phyloP scores from a whole-genome alignment of 1,140 invertebrate species.

The Lycorma delicatula region DNA sequence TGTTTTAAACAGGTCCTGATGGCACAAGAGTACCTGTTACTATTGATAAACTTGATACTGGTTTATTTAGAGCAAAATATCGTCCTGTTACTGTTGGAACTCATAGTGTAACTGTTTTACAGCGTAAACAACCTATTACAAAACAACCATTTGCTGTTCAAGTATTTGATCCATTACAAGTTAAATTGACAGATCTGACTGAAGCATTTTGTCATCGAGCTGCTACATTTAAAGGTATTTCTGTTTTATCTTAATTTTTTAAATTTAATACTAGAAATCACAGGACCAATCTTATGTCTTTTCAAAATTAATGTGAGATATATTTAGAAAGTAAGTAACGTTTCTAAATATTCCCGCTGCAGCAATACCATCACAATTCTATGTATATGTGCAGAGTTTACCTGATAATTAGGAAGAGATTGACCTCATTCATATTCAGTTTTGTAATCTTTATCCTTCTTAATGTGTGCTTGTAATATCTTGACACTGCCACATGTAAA shows the following conservation, averaged over 20 bases:
- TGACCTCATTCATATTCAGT: too few relatives aligned
- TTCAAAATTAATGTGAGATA: not conserved
- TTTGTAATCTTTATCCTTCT: too few relatives aligned
- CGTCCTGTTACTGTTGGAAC: constrained; percentile 49
- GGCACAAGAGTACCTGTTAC: constrained; percentile 45
- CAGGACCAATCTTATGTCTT: not conserved
- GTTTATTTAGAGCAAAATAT: constrained; percentile 47
- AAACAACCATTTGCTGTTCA: constrained; percentile 61
- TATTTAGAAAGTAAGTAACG: too few relatives aligned
- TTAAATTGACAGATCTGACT: constrained; percentile 66
- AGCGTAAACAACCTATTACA: constrained; percentile 45
- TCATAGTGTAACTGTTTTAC: constrained; percentile 48
- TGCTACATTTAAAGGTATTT: constrained; percentile 59
- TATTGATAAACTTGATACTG: constrained; percentile 42
- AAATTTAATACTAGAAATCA: not conserved
- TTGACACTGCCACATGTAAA: too few relatives aligned
- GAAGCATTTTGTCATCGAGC: constrained; percentile 77
- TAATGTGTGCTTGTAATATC: too few relatives aligned
- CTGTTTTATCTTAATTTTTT: not conserved
- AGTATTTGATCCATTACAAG: constrained; percentile 75
- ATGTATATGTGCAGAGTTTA: too few relatives aligned
- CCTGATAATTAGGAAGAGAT: too few relatives aligned
- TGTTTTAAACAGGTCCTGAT: constrained; percentile 43
- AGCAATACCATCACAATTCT: too few relatives aligned
- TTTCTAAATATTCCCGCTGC: too few relatives aligned